phyloP scores from a whole-genome alignment of 2,113 vertebrate genomes.

The Laticauda colubrina region DNA sequence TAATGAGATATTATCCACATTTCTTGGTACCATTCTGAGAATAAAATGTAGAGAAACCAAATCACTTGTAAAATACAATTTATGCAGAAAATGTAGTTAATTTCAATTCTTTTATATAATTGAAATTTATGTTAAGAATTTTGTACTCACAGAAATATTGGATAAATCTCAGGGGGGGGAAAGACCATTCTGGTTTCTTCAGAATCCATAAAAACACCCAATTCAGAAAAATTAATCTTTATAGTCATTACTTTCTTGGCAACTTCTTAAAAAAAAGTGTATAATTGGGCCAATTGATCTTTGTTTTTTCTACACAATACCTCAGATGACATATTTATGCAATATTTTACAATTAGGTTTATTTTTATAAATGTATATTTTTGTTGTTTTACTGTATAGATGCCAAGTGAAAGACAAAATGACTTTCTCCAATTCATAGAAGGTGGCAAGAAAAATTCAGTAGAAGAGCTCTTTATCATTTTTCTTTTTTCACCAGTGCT shows the following conservation, averaged over 20 bases:
- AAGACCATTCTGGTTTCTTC: no score
- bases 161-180: no score
- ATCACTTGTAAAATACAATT: not conserved
- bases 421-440: no score
- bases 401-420: no score
- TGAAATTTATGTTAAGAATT: not conserved
- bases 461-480: no score
- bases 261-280: not conserved
- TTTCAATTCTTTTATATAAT: not conserved
- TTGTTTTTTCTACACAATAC: not conserved
- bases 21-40: not conserved
- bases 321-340: not conserved
- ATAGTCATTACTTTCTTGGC: not conserved
- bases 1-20: slow-evolving; percentile 13
- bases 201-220: not conserved
- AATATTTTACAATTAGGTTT: not conserved
- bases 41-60: not conserved
- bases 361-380: no score
- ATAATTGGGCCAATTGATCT: not conserved
- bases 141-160: no score
- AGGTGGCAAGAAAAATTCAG: no score
- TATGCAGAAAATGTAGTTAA: not conserved
- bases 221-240: not conserved
- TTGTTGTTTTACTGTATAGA: no score
- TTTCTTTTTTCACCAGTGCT: no score